phyloP scores from a whole-genome alignment of 2,113 vertebrate species.

The Aleadryas rufinucha region DNA sequence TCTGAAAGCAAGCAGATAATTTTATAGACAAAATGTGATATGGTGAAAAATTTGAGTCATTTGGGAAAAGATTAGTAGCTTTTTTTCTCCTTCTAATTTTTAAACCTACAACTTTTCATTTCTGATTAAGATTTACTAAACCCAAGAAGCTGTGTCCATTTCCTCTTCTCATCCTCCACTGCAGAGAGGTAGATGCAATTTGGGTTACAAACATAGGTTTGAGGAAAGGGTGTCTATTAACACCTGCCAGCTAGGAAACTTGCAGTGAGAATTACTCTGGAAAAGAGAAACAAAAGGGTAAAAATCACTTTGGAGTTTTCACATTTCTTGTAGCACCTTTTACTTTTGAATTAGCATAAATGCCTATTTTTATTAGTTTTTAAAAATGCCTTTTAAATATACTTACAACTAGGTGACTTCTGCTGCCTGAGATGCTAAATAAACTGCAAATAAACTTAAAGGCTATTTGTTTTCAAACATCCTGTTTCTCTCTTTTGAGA shows the following conservation, averaged over 20 bases:
- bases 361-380: neutral
- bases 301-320: neutral
- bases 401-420: neutral
- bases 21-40: neutral
- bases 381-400: neutral
- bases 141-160: neutral
- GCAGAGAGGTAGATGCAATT: neutral
- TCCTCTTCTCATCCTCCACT: neutral
- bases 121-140: neutral
- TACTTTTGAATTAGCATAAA: neutral
- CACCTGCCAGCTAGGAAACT: neutral
- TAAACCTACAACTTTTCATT: neutral
- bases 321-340: neutral
- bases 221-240: neutral
- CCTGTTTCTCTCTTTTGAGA: neutral
- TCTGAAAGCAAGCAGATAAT: neutral
- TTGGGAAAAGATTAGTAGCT: neutral
- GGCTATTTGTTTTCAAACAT: conserved; percentile 25
- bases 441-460: neutral
- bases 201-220: neutral
- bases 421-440: neutral
- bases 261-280: neutral
- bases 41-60: neutral
- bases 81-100: neutral
- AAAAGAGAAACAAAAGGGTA: neutral